Evolutionary conservation across 2,113 vertebrate species (phyloP).

Genomic region (Plecotus auritus): DNA sequence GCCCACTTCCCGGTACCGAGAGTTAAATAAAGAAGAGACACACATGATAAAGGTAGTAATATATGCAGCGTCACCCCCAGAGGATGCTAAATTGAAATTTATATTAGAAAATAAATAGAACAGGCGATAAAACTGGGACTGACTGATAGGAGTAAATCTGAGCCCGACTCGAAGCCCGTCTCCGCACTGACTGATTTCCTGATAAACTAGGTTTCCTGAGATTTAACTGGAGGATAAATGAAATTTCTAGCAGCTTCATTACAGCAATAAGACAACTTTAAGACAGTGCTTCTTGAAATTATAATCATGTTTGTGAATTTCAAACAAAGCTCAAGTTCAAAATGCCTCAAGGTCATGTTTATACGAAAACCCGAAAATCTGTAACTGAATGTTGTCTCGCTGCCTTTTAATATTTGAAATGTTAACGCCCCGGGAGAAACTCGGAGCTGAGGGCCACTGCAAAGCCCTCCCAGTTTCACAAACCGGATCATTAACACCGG

Average conservation of each 20-base stretch:
- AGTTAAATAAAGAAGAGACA: slow-evolving; percentile 14
- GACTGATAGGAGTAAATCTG: slow-evolving; percentile 47
- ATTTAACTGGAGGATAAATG: slow-evolving; percentile 61
- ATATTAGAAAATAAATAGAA: slow-evolving; percentile 63
- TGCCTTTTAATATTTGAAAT: not conserved
- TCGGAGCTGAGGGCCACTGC: not conserved
- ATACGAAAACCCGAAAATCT: slow-evolving; percentile 12
- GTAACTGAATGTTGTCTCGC: slow-evolving; percentile 45
- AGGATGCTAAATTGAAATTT: slow-evolving; percentile 53
- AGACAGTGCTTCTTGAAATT: slow-evolving; percentile 44
- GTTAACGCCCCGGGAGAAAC: not conserved
- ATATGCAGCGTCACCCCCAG: slow-evolving; percentile 26
- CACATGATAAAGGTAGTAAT: slow-evolving; percentile 2
- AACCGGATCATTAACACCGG: slow-evolving; percentile 36
- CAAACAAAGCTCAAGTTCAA: slow-evolving; percentile 42
- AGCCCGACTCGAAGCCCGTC: not conserved
- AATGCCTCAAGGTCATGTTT: slow-evolving; percentile 43
- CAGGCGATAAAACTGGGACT: slow-evolving; percentile 38
- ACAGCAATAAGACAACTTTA: slow-evolving; percentile 42
- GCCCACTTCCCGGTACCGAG: not conserved
- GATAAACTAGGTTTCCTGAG: slow-evolving; percentile 59
- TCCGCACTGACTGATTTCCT: slow-evolving; percentile 52
- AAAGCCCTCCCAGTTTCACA: not conserved
- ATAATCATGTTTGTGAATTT: slow-evolving; percentile 58
- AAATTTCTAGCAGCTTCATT: slow-evolving; percentile 58